These are phyloP conservation scores for Megaleporinus macrocephalus DNA, from an alignment of 2,113 vertebrate genomes.

Conservation along the genomic window DNA sequence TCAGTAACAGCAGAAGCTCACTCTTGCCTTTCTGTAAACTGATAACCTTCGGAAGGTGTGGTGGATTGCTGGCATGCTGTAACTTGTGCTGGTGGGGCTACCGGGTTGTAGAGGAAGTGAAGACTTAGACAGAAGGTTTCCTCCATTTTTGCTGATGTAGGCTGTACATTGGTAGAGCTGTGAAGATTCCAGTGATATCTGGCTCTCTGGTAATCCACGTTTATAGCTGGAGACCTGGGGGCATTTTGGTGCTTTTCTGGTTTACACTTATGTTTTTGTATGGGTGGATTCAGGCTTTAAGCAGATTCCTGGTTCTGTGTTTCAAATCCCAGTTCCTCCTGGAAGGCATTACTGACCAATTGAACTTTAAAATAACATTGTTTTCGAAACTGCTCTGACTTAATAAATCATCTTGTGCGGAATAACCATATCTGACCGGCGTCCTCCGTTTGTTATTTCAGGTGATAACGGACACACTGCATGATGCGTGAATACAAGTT, in stretches of 20 bases:
- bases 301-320: neutral
- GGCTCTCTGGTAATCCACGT: neutral
- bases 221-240: neutral
- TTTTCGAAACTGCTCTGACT: neutral
- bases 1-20: neutral
- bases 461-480: conserved; percentile 65
- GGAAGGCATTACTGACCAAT: neutral
- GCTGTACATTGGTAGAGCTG: no score
- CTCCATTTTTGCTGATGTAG: no score
- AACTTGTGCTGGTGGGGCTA: neutral
- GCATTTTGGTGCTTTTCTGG: neutral
- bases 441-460: conserved; percentile 18
- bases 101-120: neutral
- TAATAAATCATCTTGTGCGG: neutral
- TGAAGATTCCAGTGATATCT: no score
- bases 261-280: neutral
- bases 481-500: conserved; percentile 94
- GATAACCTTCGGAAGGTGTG: neutral
- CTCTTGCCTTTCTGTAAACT: neutral
- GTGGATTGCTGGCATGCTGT: neutral
- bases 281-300: neutral
- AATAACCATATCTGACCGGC: neutral
- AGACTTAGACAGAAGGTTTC: neutral
- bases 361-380: neutral
- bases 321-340: neutral